Percentiles rank a stretch among this genome's conserved stretches.
phyloP scores from a whole-genome alignment of 2,797 vertebrate genomes.

The Pipistrellus pipistrellus region DNA sequence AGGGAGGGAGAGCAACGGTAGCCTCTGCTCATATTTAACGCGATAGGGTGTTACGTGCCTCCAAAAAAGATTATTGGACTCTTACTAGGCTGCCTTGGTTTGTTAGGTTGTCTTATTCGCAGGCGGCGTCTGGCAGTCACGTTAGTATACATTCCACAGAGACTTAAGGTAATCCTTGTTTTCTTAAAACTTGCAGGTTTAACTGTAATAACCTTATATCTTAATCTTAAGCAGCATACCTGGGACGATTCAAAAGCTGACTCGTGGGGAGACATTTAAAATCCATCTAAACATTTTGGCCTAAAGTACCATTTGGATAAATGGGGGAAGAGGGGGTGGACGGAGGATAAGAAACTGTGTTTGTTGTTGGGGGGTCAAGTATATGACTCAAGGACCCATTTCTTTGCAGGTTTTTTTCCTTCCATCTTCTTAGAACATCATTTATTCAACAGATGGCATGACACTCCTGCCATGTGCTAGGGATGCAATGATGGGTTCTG shows the following conservation, averaged over 20 bases:
- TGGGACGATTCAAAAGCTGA: conserved; percentile 47
- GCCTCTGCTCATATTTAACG: background rate
- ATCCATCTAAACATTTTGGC: conserved; percentile 9
- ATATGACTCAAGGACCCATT: background rate
- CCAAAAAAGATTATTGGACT: background rate
- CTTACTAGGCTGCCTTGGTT: background rate
- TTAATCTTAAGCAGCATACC: conserved; percentile 18
- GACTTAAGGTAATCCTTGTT: conserved; percentile 60
- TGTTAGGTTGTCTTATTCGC: conserved; percentile 30
- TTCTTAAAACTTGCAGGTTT: conserved; percentile 42
- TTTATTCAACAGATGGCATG: conserved; percentile 1
- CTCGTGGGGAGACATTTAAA: background rate
- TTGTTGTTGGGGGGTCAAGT: background rate
- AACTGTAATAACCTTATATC: conserved; percentile 32
- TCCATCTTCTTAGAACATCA: background rate
- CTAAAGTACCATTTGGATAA: conserved; percentile 34
- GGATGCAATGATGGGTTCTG: background rate
- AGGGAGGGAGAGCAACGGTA: background rate
- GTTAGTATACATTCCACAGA: conserved; percentile 31
- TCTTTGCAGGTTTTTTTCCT: background rate
- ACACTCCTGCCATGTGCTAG: background rate
- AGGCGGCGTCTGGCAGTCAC: background rate
- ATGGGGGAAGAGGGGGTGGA: background rate
- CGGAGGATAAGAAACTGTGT: background rate
- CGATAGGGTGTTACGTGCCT: background rate